Evolutionary conservation across 1,140 invertebrate species (phyloP), one percentile per base, ranked within the genome.

Genomic region (Probaryconus sp.): DNA sequence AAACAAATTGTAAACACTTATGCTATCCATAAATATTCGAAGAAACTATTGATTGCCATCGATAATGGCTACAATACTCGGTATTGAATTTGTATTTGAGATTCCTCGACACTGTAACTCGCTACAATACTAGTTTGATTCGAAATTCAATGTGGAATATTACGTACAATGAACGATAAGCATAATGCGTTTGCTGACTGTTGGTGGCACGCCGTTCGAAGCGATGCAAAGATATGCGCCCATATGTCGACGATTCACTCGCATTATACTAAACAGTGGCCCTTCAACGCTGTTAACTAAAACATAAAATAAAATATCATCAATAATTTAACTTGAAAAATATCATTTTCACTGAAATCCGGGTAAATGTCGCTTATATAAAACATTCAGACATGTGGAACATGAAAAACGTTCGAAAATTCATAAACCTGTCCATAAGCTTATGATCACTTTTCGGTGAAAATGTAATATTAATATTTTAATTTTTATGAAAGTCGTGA

Each of bases 211-310:
- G 5, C 94, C 94, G 79, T 96, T 96, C 7, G 93, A 94, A 9
- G 94, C 95, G 48, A 97, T 96, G 82, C 95, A 96, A 6, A 96
- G 87, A 84, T 96, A 96, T 3, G 94, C 92, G 3, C 95, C 95
- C 92, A 97, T 97, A 78, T 97, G 94, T 10, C 94, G 91, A 18
- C 95, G 90, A 72, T 92, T 95, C 6, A 96, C 94, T 81, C 92
- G 90, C 21, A 91, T 93, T 79, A 97, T 93, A 77, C 94, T 92
- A 77, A 97, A 89, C 33, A 92, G 88, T 24, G 93, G 89, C 2
- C 95, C 94, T 68, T 96, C 93, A 11, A 95, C 89, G 47, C 87
- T 90, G 9, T 83, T 56, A 14, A 91, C 93, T 93, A 87, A n/a
- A 90, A 90, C 55, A 77, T 79, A 51, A 63, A 31, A 50, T 64